Evolutionary conservation across 2,797 vertebrate species (phyloP), one percentile per base, ranked within the genome.

Genomic region (Anguilla anguilla): DNA sequence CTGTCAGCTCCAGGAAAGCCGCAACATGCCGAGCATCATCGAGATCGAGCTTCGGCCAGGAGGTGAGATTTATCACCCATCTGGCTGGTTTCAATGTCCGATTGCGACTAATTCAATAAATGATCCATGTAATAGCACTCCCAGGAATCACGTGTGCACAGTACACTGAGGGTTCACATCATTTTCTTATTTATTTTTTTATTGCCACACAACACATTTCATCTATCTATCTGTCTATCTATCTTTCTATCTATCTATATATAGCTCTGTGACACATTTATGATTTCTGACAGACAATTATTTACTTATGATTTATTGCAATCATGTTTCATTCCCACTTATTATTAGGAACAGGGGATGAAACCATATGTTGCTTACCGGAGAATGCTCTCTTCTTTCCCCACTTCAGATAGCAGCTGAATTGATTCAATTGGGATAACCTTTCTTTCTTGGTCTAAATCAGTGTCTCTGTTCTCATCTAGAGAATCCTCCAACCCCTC

Each of bases 401-500:
- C n/a, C n/a, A 53, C 6, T 25, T 51, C n/a, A 39, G 35, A 43
- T 3, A 17, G 19, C 74, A 19, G 6, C 3, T 3, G 43, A 43
- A 77, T 35, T 19, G 6, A 39, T n/a, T 83, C 28, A 17, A 11
- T 10, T 10, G 6, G 25, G 49, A 84, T 22, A 55, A 28, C 49
- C 3, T 28, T 31, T 6, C 17, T 15, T 87, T 82, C 28, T 13
- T 10, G 0, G 1, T 69, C 79, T 87, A 35, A 83, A 83, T 28
- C 49, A 49, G 39, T 67, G 13, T 15, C 5, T 31, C 11, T 35
- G 13, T 39, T 77, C 51, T 59, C 64, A 9, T 74, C 28, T 43
- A 88, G 83, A 85, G 74, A 85, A 53, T 10, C 53, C 87, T 9
- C 87, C 87, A 61, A 88, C 87, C 11, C 39, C 55, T 46, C 55